Base-by-base conservation (phyloP, 2,888 invertebrate genomes). In the Tetranychus truncatus region DNA sequence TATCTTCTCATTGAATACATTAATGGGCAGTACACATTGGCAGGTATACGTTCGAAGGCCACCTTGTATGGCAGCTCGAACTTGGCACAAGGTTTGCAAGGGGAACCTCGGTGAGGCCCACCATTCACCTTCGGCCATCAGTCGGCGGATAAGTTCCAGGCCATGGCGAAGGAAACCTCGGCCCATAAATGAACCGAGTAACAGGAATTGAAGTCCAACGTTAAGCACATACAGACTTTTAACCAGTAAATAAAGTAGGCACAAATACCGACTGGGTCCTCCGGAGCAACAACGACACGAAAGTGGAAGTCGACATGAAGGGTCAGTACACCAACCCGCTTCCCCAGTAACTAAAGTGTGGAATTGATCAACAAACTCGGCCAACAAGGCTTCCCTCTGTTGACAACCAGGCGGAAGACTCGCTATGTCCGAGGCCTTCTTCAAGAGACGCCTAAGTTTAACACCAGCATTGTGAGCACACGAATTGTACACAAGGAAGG, bases 21-120 rank as follows among this genome's bases (percentile, higher is more conserved):
- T 81, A 75, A 81, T 81, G 69, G 81, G 81, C 77, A 81, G 78
- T 34, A 81, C 81, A 74, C 81, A 81, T 77, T 81, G 81, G 75
- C 81, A 81, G 45, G 80, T 81, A 79, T 81, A 81, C 55, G 80
- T 79, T 71, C 80, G 79, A 24, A 81, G 79, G 6, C 80, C 80
- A 8, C 81, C 81, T 76, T 81, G 81, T 66, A 81, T 80, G 65
- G 81, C 81, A 7, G 81, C 81, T 45, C 80, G 77, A 21, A 81
- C 81, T 77, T 81, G 80, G 77, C 83, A 83, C 78, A 84, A 78
- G 73, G 84, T 83, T 75, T 83, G 82, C 44, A 83, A 78, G 6
- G 83, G 83, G 75, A 83, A 84, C 46, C 82, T 79, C 7, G 81
- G 81, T n/a, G 82, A 81, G 72, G 82, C 82, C 80, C 81, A 80